phyloP scores from a whole-genome alignment of 1,140 invertebrate genomes.

The Papilio polyxenes region DNA sequence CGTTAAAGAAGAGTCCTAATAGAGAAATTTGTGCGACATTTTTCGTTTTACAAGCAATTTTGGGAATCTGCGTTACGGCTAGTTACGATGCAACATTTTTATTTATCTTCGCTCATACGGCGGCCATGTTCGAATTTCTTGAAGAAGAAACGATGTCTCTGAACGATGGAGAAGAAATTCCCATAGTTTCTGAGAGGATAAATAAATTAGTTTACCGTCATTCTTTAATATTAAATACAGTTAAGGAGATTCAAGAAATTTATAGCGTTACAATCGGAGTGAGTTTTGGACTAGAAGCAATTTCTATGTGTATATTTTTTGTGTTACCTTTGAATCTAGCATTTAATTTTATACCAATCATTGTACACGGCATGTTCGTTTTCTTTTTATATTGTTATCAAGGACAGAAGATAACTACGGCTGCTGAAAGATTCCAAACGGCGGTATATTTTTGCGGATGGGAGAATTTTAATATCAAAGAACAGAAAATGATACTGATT shows the following conservation, averaged over 20 bases:
- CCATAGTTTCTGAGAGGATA: constrained; percentile 36
- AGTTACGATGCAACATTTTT: constrained; percentile 47
- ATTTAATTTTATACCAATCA: constrained; percentile 47
- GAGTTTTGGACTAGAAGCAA: constrained; percentile 48
- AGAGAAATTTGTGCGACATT: constrained; percentile 44
- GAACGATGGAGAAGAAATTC: constrained; percentile 29
- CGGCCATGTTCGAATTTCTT: constrained; percentile 48
- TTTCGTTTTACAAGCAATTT: constrained; percentile 46
- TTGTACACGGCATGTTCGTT: constrained; percentile 47
- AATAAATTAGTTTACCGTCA: constrained; percentile 45
- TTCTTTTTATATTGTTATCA: constrained; percentile 58
- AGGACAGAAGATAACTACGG: constrained; percentile 53
- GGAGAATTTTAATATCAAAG: constrained; percentile 49
- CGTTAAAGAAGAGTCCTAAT: constrained; percentile 40
- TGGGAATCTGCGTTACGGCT: constrained; percentile 38
- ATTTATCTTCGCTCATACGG: constrained; percentile 50
- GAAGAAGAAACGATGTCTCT: constrained; percentile 44
- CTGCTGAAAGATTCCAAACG: constrained; percentile 51
- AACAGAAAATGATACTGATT: constrained; percentile 46
- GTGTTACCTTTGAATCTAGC: constrained; percentile 48
- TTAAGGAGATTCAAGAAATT: constrained; percentile 47
- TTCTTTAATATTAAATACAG: constrained; percentile 43
- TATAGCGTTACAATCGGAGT: constrained; percentile 48
- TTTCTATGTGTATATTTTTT: constrained; percentile 50
- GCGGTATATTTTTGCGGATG: constrained; percentile 56